Percentiles rank a stretch among this genome's conserved stretches.
Evolutionary conservation across 2,113 vertebrate genomes (phyloP).

Genomic region (Gnathonemus longibarbis): DNA sequence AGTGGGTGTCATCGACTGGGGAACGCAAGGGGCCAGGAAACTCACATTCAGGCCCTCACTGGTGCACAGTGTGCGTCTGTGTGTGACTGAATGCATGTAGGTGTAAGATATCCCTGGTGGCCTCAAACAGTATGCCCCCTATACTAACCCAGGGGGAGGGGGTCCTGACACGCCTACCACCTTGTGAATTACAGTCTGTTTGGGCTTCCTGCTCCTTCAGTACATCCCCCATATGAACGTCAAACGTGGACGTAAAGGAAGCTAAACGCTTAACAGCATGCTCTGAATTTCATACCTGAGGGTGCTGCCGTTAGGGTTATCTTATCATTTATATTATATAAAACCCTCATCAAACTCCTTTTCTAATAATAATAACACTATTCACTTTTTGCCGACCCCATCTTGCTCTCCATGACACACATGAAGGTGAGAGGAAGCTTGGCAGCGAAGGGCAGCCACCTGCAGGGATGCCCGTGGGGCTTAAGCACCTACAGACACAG

Average conservation of each 20-base stretch:
- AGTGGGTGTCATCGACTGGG: background rate
- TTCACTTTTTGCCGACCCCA: background rate
- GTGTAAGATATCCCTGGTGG: slow-evolving; percentile 1
- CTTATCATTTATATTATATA: background rate
- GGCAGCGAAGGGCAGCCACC: background rate
- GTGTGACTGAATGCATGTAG: slow-evolving; percentile 1
- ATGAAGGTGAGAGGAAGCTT: background rate
- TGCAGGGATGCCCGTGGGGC: background rate
- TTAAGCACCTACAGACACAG: background rate
- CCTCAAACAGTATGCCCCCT: background rate
- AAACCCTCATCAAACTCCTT: background rate
- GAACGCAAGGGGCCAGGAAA: background rate
- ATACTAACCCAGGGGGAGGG: background rate
- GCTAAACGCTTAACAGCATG: background rate
- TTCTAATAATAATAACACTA: background rate
- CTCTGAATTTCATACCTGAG: background rate
- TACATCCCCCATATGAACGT: background rate
- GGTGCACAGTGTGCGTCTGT: background rate
- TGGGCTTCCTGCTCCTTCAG: background rate
- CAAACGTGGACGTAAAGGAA: background rate
- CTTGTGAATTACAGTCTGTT: background rate
- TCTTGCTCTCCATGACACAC: background rate
- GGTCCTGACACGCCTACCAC: background rate
- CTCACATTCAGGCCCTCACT: background rate
- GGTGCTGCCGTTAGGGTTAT: background rate